A percentile compares a stretch with the other conserved stretches of the same genome.
Conservation (phyloP, 2,797 vertebrate species). For the Gambusia yucatana region DNA sequence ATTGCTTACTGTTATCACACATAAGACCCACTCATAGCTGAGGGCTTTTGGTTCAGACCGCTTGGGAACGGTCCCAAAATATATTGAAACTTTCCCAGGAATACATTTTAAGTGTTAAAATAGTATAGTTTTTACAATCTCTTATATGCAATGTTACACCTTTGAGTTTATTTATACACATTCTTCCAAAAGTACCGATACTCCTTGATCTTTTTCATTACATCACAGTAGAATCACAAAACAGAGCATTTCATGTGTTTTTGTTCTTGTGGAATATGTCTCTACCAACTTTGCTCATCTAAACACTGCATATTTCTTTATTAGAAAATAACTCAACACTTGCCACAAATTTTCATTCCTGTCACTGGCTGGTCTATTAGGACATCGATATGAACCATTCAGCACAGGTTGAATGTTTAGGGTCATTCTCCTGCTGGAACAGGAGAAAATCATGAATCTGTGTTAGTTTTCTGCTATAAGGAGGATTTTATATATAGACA, state of each 20-base stretch:
- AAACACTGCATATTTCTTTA: not conserved
- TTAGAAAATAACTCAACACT: not conserved
- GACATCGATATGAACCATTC: not conserved
- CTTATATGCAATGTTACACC: not conserved
- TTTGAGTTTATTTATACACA: not conserved
- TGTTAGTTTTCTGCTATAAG: no score
- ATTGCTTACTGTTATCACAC: not conserved
- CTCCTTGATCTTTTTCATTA: not conserved
- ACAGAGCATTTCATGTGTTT: not conserved
- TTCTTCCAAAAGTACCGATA: not conserved
- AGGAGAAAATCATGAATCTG: not conserved
- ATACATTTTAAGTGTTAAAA: not conserved
- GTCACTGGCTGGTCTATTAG: not conserved
- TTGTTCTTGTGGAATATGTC: not conserved
- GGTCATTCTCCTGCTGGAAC: not conserved
- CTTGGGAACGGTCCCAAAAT: not conserved
- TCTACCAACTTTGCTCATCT: not conserved
- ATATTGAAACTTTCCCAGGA: not conserved
- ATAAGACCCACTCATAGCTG: constrained; percentile 5
- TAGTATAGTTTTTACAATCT: not conserved
- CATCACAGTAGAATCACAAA: not conserved
- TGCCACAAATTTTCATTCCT: not conserved
- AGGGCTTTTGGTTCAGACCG: not conserved
- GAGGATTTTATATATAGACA: no score
- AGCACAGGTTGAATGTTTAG: not conserved